Conservation (phyloP, 2,888 invertebrate species). For the Sinhomidia bicolor region DNA sequence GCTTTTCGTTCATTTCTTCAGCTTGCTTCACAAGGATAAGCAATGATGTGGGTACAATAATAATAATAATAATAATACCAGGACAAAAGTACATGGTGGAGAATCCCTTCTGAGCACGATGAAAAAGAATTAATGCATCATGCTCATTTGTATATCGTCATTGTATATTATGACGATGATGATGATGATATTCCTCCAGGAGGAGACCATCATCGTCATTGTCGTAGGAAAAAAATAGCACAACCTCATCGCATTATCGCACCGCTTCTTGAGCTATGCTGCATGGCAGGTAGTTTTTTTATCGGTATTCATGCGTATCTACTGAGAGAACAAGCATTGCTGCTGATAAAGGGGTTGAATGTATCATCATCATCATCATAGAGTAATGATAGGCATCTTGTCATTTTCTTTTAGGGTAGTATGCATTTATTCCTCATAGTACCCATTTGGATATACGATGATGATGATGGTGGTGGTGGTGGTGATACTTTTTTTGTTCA, state of each 20-base stretch:
- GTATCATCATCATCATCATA: no score
- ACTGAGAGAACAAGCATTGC: no score
- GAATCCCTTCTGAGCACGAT: background rate
- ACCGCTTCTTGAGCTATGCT: background rate
- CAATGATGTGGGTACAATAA: no score
- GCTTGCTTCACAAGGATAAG: background rate
- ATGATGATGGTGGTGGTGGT: no score
- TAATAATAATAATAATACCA: no score
- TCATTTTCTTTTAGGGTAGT: background rate
- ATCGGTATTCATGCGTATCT: constrained; percentile 35
- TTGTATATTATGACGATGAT: background rate
- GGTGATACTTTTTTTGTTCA: no score
- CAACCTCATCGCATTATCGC: background rate
- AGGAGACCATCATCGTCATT: constrained; percentile 8
- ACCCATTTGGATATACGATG: no score
- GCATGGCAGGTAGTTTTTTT: constrained; percentile 41
- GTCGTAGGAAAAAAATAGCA: background rate
- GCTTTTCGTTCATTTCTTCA: background rate
- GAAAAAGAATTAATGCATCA: constrained; percentile 21
- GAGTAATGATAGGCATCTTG: background rate
- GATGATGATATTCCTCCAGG: background rate
- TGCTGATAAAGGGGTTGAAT: background rate
- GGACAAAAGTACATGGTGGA: no score
- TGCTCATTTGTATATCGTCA: constrained; percentile 14
- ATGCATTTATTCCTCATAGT: no score